Conservation (phyloP, 2,888 invertebrate genomes). For the Kryphioiulus occultus region DNA sequence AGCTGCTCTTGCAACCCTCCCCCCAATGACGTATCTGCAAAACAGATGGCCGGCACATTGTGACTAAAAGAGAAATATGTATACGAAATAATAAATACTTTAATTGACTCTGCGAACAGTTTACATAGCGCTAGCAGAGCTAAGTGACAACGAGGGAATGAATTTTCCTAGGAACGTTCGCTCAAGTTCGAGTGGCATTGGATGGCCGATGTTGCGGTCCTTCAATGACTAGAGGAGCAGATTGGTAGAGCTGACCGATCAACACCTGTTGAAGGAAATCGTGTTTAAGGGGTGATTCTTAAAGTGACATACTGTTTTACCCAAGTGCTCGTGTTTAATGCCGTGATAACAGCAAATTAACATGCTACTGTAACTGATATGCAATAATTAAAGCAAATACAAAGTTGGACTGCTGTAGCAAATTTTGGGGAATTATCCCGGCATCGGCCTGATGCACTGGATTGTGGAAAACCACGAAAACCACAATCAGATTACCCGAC, state of each 20-base stretch:
- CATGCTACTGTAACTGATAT: no score
- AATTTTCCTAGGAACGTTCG: background rate
- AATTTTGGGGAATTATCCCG: no score
- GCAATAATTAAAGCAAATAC: no score
- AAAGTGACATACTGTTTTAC: no score
- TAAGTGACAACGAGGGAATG: background rate
- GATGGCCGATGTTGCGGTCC: background rate
- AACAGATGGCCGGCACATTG: background rate
- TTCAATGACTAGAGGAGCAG: slow-evolving; percentile 22
- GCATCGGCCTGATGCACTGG: no score
- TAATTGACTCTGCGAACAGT: background rate
- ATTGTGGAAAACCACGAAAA: no score
- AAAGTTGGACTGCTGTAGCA: no score
- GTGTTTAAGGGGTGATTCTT: no score
- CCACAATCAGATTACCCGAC: no score
- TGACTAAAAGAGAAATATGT: background rate
- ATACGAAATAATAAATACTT: background rate
- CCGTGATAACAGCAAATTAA: no score
- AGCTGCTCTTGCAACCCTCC: background rate
- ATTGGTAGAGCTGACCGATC: slow-evolving; percentile 33
- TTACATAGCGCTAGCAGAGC: background rate
- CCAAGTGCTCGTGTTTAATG: no score
- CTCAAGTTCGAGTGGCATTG: background rate
- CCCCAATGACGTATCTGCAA: background rate
- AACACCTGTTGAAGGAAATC: background rate